Percentiles rank a stretch among this genome's conserved stretches.
These are phyloP conservation scores for Lagopus muta DNA, from an alignment of 2,113 vertebrate species.

Conservation along the genomic window DNA sequence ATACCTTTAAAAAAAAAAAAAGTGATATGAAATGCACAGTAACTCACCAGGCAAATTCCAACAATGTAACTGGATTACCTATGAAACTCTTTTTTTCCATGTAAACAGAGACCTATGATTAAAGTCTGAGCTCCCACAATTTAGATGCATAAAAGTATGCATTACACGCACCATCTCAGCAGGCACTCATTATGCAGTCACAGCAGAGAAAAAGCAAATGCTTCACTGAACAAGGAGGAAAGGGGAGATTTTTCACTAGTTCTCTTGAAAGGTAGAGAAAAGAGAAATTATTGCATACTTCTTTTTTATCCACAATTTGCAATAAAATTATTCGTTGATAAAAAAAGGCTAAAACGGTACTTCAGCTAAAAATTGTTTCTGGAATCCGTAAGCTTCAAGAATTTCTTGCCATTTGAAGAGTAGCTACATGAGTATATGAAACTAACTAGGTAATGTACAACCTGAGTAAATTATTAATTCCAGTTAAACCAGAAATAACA, in stretches of 20 bases:
- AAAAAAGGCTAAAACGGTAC: background rate
- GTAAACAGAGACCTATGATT: conserved; percentile 65
- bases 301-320: conserved; percentile 20
- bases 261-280: conserved; percentile 40
- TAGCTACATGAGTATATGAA: background rate
- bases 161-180: conserved; percentile 55
- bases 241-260: conserved; percentile 50
- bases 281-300: background rate
- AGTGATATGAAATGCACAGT: background rate
- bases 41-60: conserved; percentile 18
- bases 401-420: background rate
- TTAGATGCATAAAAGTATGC: conserved; percentile 58
- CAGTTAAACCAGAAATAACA: conserved; percentile 42
- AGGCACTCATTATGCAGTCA: conserved; percentile 67
- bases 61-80: conserved; percentile 26
- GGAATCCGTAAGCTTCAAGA: background rate
- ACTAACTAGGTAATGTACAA: conserved; percentile 58
- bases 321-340: conserved; percentile 8
- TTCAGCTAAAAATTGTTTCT: conserved; percentile 11
- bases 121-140: conserved; percentile 62
- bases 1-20: background rate
- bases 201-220: conserved; percentile 67
- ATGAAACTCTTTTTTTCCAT: conserved; percentile 9
- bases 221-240: conserved; percentile 53
- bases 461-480: conserved; percentile 63